phyloP scores from a whole-genome alignment of 2,113 vertebrate genomes.

The Pampusana beccarii region DNA sequence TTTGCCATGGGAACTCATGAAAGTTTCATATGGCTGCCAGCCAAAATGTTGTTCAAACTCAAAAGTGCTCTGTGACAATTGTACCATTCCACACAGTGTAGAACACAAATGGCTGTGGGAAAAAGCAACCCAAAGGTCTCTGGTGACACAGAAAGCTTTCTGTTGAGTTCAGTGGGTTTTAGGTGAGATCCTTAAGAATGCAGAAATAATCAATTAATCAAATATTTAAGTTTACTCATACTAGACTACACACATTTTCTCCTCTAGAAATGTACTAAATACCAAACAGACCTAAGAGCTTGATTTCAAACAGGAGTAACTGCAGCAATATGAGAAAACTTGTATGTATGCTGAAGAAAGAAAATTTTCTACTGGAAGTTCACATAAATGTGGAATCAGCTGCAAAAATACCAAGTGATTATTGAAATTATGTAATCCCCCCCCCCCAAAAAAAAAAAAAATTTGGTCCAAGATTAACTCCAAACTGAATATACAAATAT shows the following conservation, averaged over 20 bases:
- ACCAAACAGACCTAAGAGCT: neutral
- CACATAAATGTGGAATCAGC: neutral
- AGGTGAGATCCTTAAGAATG: neutral
- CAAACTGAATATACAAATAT: neutral
- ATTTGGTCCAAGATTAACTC: neutral
- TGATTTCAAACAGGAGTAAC: neutral
- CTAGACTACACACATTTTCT: neutral
- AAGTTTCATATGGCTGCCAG: neutral
- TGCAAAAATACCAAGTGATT: neutral
- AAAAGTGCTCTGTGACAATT: neutral
- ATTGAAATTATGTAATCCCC: neutral
- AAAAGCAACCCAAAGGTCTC: neutral
- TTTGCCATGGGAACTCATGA: neutral
- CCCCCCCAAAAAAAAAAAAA: rapidly evolving
- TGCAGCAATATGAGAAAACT: neutral
- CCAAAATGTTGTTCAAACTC: neutral
- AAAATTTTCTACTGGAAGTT: neutral
- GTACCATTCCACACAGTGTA: neutral
- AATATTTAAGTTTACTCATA: neutral
- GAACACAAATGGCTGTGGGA: neutral
- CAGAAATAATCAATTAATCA: neutral
- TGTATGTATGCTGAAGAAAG: neutral
- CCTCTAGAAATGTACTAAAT: neutral
- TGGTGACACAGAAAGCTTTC: neutral
- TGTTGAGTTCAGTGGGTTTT: neutral